Percentiles rank a stretch among this genome's conserved stretches.
Evolutionary conservation across 2,888 invertebrate species (phyloP).

Genomic region (Tetragonula carbonaria): DNA sequence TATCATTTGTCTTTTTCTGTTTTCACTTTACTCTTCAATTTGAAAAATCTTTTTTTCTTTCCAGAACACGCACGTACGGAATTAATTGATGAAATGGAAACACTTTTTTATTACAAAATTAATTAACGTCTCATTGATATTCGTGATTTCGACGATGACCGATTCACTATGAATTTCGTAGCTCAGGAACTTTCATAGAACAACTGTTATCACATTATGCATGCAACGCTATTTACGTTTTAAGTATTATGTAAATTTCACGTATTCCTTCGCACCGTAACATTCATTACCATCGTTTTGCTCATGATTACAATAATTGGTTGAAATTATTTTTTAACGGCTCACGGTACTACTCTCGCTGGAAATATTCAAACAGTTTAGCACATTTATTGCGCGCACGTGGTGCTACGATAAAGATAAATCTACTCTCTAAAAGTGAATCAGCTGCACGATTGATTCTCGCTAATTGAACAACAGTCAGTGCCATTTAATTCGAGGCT

Average conservation of each 20-base stretch:
- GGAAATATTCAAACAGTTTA: conserved; percentile 4
- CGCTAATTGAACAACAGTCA: neutral
- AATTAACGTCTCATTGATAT: neutral
- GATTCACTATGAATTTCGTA: conserved; percentile 11
- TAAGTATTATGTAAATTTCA: conserved; percentile 54
- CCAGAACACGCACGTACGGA: too few species aligned
- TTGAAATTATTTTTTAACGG: conserved; percentile 32
- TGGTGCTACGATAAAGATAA: too few species aligned
- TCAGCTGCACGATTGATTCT: neutral
- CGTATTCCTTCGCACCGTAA: conserved; percentile 40
- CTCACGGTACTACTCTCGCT: conserved; percentile 38
- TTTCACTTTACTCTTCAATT: too few species aligned
- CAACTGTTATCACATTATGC: conserved; percentile 51
- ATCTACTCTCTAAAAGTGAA: neutral
- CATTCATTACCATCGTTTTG: conserved; percentile 33
- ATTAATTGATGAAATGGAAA: neutral
- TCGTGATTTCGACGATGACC: neutral
- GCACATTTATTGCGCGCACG: neutral
- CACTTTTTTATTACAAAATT: neutral
- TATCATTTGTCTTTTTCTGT: too few species aligned
- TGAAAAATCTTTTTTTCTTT: too few species aligned
- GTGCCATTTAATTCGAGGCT: neutral
- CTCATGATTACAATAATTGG: conserved; percentile 25
- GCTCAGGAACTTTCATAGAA: conserved; percentile 11
- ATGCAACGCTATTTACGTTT: conserved; percentile 50